phyloP scores from a whole-genome alignment of 2,797 vertebrate genomes.

The Phrynocephalus guinanensis region DNA sequence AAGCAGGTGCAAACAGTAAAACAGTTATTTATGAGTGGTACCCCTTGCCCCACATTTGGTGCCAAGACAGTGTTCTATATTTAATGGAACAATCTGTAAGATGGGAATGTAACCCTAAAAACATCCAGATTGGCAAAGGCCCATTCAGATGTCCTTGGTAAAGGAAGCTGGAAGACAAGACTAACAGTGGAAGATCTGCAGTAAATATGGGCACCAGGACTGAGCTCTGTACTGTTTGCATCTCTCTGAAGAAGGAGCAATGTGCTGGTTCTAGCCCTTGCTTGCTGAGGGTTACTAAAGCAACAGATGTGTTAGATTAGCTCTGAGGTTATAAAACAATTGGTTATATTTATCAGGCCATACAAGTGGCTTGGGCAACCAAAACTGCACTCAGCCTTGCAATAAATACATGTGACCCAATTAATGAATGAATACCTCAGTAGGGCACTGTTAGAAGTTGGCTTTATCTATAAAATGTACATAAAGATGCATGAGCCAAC shows the following conservation, averaged over 20 bases:
- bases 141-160: constrained; percentile 6
- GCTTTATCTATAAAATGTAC: not conserved
- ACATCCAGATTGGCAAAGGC: constrained; percentile 3
- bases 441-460: not conserved
- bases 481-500: not conserved
- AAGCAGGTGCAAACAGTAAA: not conserved
- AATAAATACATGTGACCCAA: not conserved
- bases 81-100: constrained; percentile 22
- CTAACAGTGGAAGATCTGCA: not conserved
- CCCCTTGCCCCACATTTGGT: constrained; percentile 6
- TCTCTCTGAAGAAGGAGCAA: not conserved
- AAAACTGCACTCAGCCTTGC: not conserved
- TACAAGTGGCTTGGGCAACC: rapidly evolving
- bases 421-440: not conserved
- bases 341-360: not conserved
- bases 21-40: not conserved
- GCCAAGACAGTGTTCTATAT: constrained; percentile 21
- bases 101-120: constrained; percentile 1
- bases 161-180: not conserved
- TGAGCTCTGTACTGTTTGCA: constrained; percentile 10
- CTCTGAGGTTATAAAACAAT: constrained; percentile 33
- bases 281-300: constrained; percentile 53
- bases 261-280: not conserved
- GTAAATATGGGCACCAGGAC: not conserved
- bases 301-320: constrained; percentile 41